These are phyloP conservation scores for Chondrosia reniformis DNA, from an alignment of 37 sponge, comb jelly and placozoan species.

Conservation along the genomic window DNA sequence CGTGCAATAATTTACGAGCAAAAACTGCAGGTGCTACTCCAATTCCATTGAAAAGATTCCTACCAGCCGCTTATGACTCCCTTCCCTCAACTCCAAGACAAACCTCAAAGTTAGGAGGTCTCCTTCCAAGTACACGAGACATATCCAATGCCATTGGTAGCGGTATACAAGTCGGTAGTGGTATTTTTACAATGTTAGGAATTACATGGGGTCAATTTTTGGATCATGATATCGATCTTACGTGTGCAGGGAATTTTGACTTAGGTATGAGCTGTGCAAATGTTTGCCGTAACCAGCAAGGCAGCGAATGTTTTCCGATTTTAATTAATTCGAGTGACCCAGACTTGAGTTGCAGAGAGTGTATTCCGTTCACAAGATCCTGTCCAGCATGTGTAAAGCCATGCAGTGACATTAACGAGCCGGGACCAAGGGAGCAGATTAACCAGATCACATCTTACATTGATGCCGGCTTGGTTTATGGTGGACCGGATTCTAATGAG, in stretches of 20 bases:
- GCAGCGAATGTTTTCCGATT: slow-evolving; percentile 70
- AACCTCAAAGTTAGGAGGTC: not conserved
- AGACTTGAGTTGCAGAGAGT: slow-evolving; percentile 18
- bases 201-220: slow-evolving; percentile 83
- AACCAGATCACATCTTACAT: slow-evolving; percentile 86
- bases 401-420: not conserved
- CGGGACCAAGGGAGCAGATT: slow-evolving; percentile 71
- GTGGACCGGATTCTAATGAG: slow-evolving; percentile 30
- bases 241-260: slow-evolving; percentile 29
- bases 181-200: slow-evolving; percentile 46
- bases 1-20: slow-evolving; percentile 80
- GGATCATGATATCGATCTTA: slow-evolving; percentile 70
- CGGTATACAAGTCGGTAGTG: not conserved
- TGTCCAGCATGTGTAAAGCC: slow-evolving; percentile 34
- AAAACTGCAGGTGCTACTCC: slow-evolving; percentile 32
- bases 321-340: slow-evolving; percentile 42
- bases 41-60: slow-evolving; percentile 33
- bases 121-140: slow-evolving; percentile 6
- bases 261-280: not conserved
- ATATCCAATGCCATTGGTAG: not conserved
- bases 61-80: slow-evolving; percentile 39
- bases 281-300: not conserved
- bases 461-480: slow-evolving; percentile 85
- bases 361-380: slow-evolving; percentile 55
- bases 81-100: slow-evolving; percentile 10